Conservation (phyloP, 2,888 invertebrate species). For the Steinernema hermaphroditum region DNA sequence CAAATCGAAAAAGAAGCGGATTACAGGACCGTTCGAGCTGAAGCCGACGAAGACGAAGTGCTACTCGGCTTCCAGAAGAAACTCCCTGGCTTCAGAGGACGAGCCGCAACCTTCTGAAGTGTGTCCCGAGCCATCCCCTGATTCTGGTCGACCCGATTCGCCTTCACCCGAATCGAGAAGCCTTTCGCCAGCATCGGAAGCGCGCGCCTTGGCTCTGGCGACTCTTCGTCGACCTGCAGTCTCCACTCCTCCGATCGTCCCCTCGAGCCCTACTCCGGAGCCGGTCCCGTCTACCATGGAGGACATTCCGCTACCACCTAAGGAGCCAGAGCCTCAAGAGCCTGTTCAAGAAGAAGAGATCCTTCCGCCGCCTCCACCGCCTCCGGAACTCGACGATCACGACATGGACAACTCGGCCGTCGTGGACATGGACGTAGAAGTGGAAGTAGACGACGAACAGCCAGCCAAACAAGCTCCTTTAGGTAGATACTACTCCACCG, state of each 20-base stretch:
- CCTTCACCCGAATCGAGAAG: background rate
- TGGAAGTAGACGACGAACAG: background rate
- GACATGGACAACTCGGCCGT: slow-evolving; percentile 3
- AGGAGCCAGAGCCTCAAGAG: no score
- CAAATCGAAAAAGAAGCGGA: background rate
- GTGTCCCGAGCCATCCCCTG: background rate
- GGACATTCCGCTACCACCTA: no score
- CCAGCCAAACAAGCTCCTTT: background rate
- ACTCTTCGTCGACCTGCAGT: background rate
- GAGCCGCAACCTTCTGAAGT: background rate
- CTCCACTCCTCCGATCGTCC: background rate
- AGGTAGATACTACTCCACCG: no score
- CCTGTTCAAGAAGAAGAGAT: no score
- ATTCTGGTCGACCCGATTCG: no score
- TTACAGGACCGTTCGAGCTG: no score
- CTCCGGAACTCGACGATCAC: background rate
- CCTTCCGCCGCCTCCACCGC: background rate
- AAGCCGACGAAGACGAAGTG: no score
- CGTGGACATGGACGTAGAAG: slow-evolving; percentile 13
- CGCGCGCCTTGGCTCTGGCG: background rate
- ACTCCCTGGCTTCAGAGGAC: no score
- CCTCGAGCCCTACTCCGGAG: no score
- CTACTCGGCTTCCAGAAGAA: no score
- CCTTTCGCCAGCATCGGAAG: background rate
- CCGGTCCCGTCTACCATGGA: no score